These are phyloP conservation scores for Bhutanitis thaidina DNA, from an alignment of 2,888 invertebrate genomes.

Conservation along the genomic window DNA sequence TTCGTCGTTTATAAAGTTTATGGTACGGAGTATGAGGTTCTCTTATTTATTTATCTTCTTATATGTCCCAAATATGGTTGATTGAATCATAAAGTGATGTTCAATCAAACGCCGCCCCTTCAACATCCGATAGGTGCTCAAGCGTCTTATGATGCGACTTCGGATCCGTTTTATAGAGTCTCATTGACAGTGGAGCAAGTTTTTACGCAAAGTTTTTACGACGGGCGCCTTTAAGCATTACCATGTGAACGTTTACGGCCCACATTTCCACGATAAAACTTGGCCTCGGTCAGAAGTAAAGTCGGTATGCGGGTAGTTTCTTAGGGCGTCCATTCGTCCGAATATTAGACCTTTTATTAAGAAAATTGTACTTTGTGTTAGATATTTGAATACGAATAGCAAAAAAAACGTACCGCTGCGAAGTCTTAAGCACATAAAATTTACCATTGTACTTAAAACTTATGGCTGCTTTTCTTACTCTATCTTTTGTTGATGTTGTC, in stretches of 20 bases:
- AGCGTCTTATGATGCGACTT: slow-evolving; percentile 2
- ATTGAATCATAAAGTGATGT: neutral
- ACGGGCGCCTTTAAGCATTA: slow-evolving; percentile 27
- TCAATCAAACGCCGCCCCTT: slow-evolving; percentile 9
- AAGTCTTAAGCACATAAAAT: too few relatives aligned
- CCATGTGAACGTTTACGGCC: slow-evolving; percentile 38
- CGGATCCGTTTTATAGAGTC: slow-evolving; percentile 9
- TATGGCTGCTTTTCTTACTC: too few relatives aligned
- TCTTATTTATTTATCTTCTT: neutral
- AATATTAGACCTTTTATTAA: neutral
- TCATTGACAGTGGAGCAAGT: slow-evolving; percentile 24
- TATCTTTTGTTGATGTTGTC: too few relatives aligned
- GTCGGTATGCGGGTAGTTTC: slow-evolving; percentile 44
- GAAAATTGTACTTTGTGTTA: too few relatives aligned
- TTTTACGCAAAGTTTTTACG: slow-evolving; percentile 34
- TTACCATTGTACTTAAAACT: too few relatives aligned
- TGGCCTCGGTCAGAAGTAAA: slow-evolving; percentile 25
- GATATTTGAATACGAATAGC: too few relatives aligned
- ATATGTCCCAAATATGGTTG: neutral
- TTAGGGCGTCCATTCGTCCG: slow-evolving; percentile 22
- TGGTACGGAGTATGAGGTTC: too few relatives aligned
- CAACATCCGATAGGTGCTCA: slow-evolving; percentile 2
- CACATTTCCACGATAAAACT: slow-evolving; percentile 40
- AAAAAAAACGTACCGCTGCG: too few relatives aligned
- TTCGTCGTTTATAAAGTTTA: too few relatives aligned